phyloP scores from a whole-genome alignment of 2,113 vertebrate species.

The Grammomys surdaster region DNA sequence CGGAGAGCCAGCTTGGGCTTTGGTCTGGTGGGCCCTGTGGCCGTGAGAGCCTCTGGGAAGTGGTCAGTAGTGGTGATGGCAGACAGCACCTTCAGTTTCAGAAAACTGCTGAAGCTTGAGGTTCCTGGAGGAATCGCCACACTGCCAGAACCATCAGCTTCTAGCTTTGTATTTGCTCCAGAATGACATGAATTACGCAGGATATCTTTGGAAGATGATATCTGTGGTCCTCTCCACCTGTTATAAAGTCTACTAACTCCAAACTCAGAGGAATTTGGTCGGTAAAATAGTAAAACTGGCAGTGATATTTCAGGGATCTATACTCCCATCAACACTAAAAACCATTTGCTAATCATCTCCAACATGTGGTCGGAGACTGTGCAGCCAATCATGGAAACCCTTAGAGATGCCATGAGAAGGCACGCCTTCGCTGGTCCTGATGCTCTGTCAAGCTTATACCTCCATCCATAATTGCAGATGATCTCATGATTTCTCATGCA shows the following conservation, averaged over 20 bases:
- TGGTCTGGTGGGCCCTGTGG: neutral
- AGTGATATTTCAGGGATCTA: neutral
- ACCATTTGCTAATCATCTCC: no score
- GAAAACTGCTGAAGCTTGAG: neutral
- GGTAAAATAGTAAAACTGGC: neutral
- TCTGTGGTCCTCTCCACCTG: no score
- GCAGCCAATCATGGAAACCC: neutral
- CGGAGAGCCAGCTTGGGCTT: neutral
- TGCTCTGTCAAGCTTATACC: no score
- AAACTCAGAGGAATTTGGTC: neutral
- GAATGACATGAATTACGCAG: neutral
- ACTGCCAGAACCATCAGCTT: neutral
- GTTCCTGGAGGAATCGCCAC: neutral
- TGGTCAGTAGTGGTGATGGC: neutral
- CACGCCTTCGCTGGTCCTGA: no score
- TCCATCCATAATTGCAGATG: neutral
- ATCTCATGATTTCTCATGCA: neutral
- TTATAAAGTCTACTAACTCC: neutral
- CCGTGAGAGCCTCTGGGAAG: fast-evolving
- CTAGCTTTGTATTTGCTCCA: neutral
- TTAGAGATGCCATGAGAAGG: neutral
- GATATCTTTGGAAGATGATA: neutral
- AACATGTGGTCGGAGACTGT: neutral
- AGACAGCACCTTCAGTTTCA: neutral
- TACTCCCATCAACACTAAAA: neutral